phyloP scores from a whole-genome alignment of 2,888 invertebrate genomes.

The Andrena praecox region DNA sequence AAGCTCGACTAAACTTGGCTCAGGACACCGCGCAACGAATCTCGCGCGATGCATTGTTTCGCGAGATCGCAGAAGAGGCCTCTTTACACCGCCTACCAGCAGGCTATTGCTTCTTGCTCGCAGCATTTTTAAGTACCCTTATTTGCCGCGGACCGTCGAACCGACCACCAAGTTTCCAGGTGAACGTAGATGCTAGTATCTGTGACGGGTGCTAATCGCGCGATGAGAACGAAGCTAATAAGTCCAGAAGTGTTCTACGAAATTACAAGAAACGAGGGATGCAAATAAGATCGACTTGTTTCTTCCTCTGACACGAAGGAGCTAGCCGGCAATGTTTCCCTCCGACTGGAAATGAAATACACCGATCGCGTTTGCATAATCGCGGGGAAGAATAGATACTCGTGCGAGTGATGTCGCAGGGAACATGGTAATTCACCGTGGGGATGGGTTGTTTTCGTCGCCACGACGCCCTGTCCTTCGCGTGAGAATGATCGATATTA shows the following conservation, averaged over 20 bases:
- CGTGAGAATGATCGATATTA: conserved; percentile 61
- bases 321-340: background rate
- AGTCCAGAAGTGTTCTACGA: background rate
- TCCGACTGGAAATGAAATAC: conserved; percentile 1
- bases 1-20: conserved; percentile 33
- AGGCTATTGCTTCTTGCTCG: conserved; percentile 41
- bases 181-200: conserved; percentile 25
- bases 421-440: conserved; percentile 45
- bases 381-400: background rate
- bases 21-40: conserved; percentile 32
- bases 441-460: conserved; percentile 43
- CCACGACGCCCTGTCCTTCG: conserved; percentile 19
- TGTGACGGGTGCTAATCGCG: conserved; percentile 20
- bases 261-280: background rate
- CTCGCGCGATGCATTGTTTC: conserved; percentile 66
- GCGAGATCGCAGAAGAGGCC: conserved; percentile 60
- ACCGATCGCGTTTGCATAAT: background rate
- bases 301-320: background rate
- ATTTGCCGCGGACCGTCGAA: conserved; percentile 61
- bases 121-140: conserved; percentile 61
- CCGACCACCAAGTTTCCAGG: conserved; percentile 49
- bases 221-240: conserved; percentile 11
- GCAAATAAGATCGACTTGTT: background rate
- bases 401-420: conserved; percentile 2
- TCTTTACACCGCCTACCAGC: conserved; percentile 53